Percentiles rank a stretch among this genome's conserved stretches.
These are phyloP conservation scores for Garra rufa DNA, from an alignment of 2,113 vertebrate species.

Conservation along the genomic window DNA sequence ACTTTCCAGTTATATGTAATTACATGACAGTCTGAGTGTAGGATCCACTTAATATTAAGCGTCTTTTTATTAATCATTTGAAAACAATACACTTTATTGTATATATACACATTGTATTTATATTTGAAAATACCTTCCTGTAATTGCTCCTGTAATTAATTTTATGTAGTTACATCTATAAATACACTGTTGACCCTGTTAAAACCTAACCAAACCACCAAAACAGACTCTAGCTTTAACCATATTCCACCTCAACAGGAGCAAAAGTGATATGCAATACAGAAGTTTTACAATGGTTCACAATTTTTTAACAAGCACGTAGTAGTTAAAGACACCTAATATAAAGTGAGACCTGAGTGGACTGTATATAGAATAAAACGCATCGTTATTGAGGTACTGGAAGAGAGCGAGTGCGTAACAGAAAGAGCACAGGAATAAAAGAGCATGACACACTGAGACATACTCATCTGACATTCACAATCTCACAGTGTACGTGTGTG, in stretches of 20 bases:
- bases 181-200: background rate
- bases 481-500: conserved; percentile 23
- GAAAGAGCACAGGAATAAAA: conserved; percentile 20
- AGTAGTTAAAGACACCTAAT: background rate
- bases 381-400: background rate
- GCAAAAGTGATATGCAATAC: background rate
- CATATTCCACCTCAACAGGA: too few species aligned
- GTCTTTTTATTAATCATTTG: too few species aligned
- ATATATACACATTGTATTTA: too few species aligned
- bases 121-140: too few species aligned
- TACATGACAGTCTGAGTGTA: background rate
- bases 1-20: background rate
- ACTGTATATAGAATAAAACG: background rate
- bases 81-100: too few species aligned
- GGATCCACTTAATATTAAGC: too few species aligned
- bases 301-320: background rate
- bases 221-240: background rate
- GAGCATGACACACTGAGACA: conserved; percentile 31
- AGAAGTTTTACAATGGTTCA: background rate
- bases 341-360: background rate
- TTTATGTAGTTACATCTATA: background rate
- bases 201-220: background rate
- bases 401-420: conserved; percentile 11
- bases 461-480: conserved; percentile 38
- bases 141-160: too few species aligned